Conservation (phyloP, 1,140 invertebrate genomes). For the Neelides sp. region DNA sequence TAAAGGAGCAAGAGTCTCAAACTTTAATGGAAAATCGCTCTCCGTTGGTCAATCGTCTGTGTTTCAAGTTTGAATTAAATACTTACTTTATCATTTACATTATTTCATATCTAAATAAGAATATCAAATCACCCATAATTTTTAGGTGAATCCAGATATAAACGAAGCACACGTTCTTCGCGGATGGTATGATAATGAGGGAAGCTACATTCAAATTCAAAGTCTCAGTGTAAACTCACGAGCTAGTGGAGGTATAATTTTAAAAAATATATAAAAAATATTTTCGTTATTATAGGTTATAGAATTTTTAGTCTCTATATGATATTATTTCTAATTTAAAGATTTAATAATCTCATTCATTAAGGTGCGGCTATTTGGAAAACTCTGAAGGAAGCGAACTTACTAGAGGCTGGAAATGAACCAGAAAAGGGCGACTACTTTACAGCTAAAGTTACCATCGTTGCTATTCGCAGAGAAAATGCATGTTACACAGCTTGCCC, state of each 20-base stretch:
- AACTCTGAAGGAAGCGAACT: constrained; percentile 56
- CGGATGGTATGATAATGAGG: constrained; percentile 79
- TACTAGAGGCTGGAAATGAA: constrained; percentile 47
- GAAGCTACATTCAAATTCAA: constrained; percentile 44
- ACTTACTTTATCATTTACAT: background rate
- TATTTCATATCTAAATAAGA: constrained; percentile 2
- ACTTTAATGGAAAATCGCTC: constrained; percentile 60
- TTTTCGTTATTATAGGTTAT: too few species aligned
- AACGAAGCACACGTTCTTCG: constrained; percentile 68
- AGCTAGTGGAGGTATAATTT: constrained; percentile 31
- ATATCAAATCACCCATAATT: constrained; percentile 1
- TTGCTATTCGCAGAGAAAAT: constrained; percentile 60
- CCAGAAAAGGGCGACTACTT: constrained; percentile 66
- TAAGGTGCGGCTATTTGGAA: constrained; percentile 39
- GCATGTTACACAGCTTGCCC: constrained; percentile 82
- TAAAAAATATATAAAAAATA: constrained; percentile 3
- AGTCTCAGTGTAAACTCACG: constrained; percentile 46
- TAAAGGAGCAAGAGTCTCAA: constrained; percentile 61
- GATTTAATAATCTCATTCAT: background rate
- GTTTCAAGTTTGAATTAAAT: constrained; percentile 24
- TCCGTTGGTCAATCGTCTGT: constrained; percentile 41
- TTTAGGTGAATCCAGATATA: constrained; percentile 76
- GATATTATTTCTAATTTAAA: too few species aligned
- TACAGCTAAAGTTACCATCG: constrained; percentile 52
- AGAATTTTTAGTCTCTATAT: too few species aligned